phyloP scores from a whole-genome alignment of 2,888 invertebrate species.

The Drosophila nigricruria region DNA sequence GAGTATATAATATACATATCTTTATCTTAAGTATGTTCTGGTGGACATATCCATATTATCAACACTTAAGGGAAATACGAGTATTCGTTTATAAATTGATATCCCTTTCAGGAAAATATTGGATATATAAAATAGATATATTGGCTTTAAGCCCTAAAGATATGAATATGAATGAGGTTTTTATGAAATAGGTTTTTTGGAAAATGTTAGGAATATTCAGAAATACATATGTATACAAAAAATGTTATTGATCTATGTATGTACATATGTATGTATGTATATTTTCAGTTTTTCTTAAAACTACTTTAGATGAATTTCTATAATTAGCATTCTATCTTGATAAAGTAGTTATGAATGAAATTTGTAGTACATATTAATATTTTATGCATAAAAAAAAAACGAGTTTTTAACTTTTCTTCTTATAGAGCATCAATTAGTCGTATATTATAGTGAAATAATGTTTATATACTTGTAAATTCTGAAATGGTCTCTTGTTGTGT shows the following conservation, averaged over 20 bases:
- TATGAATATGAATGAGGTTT: no score
- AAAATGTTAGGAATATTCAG: background rate
- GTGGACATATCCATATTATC: background rate
- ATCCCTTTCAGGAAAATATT: no score
- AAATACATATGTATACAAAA: background rate
- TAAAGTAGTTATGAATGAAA: background rate
- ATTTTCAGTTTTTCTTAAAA: background rate
- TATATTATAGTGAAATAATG: background rate
- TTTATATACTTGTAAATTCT: slow-evolving; percentile 3
- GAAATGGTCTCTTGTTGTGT: slow-evolving; percentile 6
- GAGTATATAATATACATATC: background rate
- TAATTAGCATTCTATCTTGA: background rate
- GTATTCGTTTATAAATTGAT: background rate
- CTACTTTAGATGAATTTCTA: background rate
- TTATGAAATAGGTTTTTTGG: no score
- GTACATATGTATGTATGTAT: background rate
- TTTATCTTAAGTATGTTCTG: background rate
- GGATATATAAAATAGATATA: background rate
- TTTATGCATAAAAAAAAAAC: background rate
- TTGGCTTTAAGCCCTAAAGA: background rate
- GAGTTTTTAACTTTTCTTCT: background rate
- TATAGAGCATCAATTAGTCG: slow-evolving; percentile 7
- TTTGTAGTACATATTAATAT: background rate
- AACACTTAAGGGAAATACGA: background rate
- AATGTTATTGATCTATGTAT: background rate